Evolutionary conservation across 2,797 vertebrate species (phyloP).

Genomic region (Neosilurus hyrtlii): DNA sequence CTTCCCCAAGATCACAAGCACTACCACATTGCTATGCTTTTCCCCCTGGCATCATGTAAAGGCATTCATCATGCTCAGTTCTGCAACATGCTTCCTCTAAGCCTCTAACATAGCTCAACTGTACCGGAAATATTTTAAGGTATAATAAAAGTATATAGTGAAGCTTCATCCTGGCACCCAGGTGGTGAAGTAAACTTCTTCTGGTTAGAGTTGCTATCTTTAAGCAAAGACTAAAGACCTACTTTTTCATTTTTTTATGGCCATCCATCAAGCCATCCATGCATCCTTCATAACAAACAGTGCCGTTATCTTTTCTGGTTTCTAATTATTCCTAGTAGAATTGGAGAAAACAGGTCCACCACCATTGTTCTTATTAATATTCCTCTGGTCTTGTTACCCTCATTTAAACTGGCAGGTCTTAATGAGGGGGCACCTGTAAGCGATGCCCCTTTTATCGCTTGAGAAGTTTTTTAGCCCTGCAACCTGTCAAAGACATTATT

Average conservation of each 20-base stretch:
- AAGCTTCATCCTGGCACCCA: not conserved
- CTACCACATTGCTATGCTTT: not conserved
- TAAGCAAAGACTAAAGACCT: not conserved
- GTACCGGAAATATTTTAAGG: not conserved
- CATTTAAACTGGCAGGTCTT: not conserved
- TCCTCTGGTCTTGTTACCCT: not conserved
- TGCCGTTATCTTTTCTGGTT: not conserved
- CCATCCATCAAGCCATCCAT: not conserved
- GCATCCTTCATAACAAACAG: not conserved
- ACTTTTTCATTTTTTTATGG: not conserved
- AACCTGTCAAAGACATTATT: not conserved
- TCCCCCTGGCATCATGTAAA: not conserved
- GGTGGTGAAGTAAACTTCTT: not conserved
- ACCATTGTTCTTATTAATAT: constrained; percentile 1
- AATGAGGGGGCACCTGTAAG: not conserved
- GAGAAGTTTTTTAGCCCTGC: not conserved
- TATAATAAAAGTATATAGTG: not conserved
- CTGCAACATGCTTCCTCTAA: not conserved
- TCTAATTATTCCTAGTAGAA: not conserved
- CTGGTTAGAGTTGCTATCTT: not conserved
- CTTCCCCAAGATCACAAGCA: not conserved
- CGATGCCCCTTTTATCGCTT: not conserved
- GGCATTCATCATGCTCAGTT: not conserved
- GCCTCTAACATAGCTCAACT: not conserved
- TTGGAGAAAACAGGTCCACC: too few relatives aligned